These are phyloP conservation scores for Dallia pectoralis DNA, from an alignment of 2,797 vertebrate genomes.

Conservation along the genomic window DNA sequence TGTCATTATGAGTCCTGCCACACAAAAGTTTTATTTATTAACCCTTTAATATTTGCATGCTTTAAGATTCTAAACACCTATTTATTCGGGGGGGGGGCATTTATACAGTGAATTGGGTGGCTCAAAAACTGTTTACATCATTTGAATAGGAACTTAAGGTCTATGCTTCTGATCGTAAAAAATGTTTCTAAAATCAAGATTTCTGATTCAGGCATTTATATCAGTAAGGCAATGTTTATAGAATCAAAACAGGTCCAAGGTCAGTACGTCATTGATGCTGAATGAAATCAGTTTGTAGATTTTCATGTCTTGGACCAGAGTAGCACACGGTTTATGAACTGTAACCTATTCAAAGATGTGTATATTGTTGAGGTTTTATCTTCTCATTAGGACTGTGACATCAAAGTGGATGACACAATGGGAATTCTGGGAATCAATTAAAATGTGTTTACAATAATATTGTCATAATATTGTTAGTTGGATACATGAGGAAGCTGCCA, in stretches of 20 bases:
- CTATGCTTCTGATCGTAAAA: no score
- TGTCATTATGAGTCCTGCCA: conserved; percentile 21
- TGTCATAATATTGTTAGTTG: not conserved
- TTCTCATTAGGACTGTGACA: not conserved
- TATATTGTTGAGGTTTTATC: not conserved
- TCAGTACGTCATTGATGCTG: not conserved
- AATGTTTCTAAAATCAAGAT: not conserved
- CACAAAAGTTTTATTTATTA: conserved; percentile 3
- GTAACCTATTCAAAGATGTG: not conserved
- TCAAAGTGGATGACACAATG: not conserved
- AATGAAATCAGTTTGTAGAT: not conserved
- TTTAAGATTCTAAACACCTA: conserved; percentile 31
- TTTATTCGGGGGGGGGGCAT: conserved; percentile 27
- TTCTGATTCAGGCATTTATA: not conserved
- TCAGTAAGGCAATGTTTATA: not conserved
- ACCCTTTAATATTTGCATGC: conserved; percentile 57
- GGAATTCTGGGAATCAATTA: not conserved
- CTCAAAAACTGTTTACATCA: conserved; percentile 23
- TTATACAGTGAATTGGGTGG: conserved; percentile 31
- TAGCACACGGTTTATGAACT: not conserved
- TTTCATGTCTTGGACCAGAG: not conserved
- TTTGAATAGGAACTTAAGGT: conserved; percentile 45
- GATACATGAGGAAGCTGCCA: conserved; percentile 31
- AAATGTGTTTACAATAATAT: not conserved
- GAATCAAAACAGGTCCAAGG: not conserved